Percentiles rank a stretch among this genome's conserved stretches.
Conservation (phyloP, 2,113 vertebrate species). For the Hyperoodon ampullatus region DNA sequence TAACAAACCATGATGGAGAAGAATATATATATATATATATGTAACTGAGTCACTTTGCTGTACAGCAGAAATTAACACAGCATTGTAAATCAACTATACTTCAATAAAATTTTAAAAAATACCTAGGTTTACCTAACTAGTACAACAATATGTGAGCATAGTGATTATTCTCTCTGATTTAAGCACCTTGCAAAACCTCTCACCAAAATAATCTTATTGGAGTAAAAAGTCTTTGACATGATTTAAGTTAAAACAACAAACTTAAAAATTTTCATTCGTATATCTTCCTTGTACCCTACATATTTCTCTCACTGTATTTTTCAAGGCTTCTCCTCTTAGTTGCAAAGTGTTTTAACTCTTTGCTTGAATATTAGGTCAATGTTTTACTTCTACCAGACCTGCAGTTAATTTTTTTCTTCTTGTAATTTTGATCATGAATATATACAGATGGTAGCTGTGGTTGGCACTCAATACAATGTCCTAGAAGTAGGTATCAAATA, state of each 20-base stretch:
- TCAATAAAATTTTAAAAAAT: background rate
- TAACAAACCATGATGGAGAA: background rate
- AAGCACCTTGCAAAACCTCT: background rate
- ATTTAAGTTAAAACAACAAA: background rate
- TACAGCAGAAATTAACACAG: background rate
- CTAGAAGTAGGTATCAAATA: background rate
- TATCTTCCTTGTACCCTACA: background rate
- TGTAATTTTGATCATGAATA: background rate
- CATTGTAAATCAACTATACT: background rate
- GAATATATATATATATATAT: background rate
- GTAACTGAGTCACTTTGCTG: background rate
- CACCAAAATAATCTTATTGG: background rate
- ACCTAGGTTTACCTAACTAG: background rate
- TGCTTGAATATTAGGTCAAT: background rate
- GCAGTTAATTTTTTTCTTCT: background rate
- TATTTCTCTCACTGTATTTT: background rate
- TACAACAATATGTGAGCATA: background rate
- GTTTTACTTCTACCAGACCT: background rate
- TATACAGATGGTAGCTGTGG: background rate
- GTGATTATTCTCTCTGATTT: background rate
- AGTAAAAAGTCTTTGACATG: background rate
- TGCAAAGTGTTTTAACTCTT: background rate
- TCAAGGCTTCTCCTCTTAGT: background rate
- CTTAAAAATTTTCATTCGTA: background rate
- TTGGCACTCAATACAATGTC: background rate